Conservation (phyloP, 2,113 vertebrate genomes). For the Chaenocephalus aceratus region DNA sequence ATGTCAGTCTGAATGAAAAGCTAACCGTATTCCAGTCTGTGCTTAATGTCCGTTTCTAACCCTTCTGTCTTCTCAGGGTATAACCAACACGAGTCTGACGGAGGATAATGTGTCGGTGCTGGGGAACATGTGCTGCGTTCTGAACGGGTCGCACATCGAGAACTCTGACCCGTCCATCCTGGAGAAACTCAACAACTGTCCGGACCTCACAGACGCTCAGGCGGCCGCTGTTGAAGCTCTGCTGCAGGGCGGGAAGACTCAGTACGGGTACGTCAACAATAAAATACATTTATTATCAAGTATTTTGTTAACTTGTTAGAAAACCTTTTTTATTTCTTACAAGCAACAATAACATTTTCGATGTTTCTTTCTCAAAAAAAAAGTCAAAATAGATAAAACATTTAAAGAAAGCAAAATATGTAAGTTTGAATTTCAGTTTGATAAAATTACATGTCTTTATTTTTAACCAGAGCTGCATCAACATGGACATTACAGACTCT, state of each 20-base stretch:
- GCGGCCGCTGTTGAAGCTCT: constrained; percentile 57
- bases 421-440: background rate
- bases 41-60: too few relatives aligned
- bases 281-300: background rate
- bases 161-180: constrained; percentile 77
- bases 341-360: background rate
- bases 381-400: background rate
- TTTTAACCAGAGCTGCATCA: constrained; percentile 63
- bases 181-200: constrained; percentile 77
- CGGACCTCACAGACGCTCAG: constrained; percentile 45
- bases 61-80: constrained; percentile 55
- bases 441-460: background rate
- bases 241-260: constrained; percentile 66
- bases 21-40: background rate
- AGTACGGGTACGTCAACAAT: constrained; percentile 69
- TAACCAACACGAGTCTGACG: constrained; percentile 69
- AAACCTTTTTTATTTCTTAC: background rate
- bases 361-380: background rate
- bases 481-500: constrained; percentile 75
- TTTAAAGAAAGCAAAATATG: background rate
- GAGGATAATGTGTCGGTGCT: constrained; percentile 66
- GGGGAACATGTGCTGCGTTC: constrained; percentile 81
- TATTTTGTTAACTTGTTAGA: too few relatives aligned
- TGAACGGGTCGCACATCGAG: constrained; percentile 68
- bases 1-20: background rate